phyloP scores from a whole-genome alignment of 2,113 vertebrate genomes.

The Falcunculus frontatus region DNA sequence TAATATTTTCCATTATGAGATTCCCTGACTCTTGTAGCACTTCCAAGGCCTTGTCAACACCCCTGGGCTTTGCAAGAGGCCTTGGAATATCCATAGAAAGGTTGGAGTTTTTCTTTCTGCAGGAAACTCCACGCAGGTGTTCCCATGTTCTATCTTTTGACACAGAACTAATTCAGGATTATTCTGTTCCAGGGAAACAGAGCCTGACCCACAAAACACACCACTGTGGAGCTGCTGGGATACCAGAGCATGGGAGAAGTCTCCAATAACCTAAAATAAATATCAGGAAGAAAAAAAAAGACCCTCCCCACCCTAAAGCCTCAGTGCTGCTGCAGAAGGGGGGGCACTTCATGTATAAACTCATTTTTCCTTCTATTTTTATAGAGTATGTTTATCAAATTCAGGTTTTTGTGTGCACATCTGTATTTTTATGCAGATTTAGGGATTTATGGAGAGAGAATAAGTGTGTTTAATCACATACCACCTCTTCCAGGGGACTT shows the following conservation, averaged over 20 bases:
- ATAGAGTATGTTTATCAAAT: neutral
- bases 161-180: neutral
- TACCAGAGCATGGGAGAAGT: neutral
- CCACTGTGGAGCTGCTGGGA: accelerated
- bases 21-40: neutral
- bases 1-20: neutral
- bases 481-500: neutral
- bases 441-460: neutral
- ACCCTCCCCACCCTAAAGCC: neutral
- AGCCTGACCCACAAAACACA: neutral
- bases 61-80: neutral
- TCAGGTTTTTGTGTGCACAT: neutral
- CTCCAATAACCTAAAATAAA: neutral
- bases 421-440: no score
- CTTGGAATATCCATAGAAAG: neutral
- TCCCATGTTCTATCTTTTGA: accelerated
- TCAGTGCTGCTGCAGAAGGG: neutral
- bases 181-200: neutral
- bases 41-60: neutral
- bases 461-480: neutral
- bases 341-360: neutral
- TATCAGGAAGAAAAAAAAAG: neutral
- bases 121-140: neutral
- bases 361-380: neutral
- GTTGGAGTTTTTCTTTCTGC: neutral